Conservation (phyloP, 2,113 vertebrate species). For the Chaetops frenatus region DNA sequence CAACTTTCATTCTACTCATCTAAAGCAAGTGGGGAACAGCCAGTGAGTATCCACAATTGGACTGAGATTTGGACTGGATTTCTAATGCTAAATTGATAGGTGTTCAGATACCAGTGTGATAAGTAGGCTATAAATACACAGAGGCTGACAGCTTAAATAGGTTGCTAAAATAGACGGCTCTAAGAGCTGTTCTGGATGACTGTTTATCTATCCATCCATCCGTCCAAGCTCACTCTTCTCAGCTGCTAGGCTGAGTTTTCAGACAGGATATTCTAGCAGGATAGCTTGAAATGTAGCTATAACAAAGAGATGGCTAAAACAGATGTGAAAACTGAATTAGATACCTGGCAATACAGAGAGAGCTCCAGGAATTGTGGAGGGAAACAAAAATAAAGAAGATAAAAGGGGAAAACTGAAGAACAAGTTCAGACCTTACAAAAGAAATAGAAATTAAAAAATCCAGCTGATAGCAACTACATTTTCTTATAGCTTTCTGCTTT, state of each 20-base stretch:
- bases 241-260: slow-evolving; percentile 4
- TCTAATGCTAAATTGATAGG: slow-evolving; percentile 31
- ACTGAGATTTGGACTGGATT: slow-evolving; percentile 37
- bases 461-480: background rate
- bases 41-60: background rate
- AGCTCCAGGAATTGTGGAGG: background rate
- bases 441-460: background rate
- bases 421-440: background rate
- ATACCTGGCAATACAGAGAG: background rate
- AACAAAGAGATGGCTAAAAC: slow-evolving; percentile 11
- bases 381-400: background rate
- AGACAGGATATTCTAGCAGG: background rate
- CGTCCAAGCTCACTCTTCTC: slow-evolving; percentile 7
- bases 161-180: slow-evolving; percentile 14
- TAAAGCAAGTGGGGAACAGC: background rate
- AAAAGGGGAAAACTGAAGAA: background rate
- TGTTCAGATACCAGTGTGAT: slow-evolving; percentile 12
- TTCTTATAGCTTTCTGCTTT: background rate
- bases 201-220: slow-evolving; percentile 15
- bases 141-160: slow-evolving; percentile 21
- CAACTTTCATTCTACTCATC: background rate
- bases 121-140: slow-evolving; percentile 30
- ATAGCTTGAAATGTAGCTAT: background rate
- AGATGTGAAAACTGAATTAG: background rate
- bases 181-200: background rate